Evolutionary conservation across 1,140 invertebrate species (phyloP).

Genomic region (Zophobas morio): DNA sequence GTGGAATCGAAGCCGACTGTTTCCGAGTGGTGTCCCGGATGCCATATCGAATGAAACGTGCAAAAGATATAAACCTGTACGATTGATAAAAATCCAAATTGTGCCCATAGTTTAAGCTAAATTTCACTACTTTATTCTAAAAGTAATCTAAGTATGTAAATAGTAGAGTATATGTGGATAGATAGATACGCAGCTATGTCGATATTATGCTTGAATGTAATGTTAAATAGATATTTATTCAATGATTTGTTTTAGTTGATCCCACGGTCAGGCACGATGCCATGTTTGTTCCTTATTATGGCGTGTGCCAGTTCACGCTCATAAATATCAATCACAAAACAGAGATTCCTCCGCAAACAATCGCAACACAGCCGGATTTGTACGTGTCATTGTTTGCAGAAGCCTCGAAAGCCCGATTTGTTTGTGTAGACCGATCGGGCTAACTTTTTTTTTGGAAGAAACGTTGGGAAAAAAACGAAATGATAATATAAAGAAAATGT

Average conservation of each 20-base stretch:
- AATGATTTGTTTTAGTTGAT: slow-evolving; percentile 68
- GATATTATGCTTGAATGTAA: slow-evolving; percentile 61
- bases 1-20: slow-evolving; percentile 38
- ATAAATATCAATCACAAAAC: slow-evolving; percentile 59
- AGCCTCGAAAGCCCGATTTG: slow-evolving; percentile 1
- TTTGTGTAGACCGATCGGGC: not conserved
- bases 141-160: slow-evolving; percentile 62
- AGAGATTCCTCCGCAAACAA: slow-evolving; percentile 55
- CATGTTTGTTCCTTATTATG: slow-evolving; percentile 60
- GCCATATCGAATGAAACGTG: slow-evolving; percentile 25
- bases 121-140: slow-evolving; percentile 62
- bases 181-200: slow-evolving; percentile 63
- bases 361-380: slow-evolving; percentile 24
- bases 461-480: slow-evolving; percentile 48
- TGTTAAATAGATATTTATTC: slow-evolving; percentile 64
- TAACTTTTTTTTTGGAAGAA: slow-evolving; percentile 30
- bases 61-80: slow-evolving; percentile 22
- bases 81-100: slow-evolving; percentile 62
- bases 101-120: slow-evolving; percentile 69
- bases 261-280: slow-evolving; percentile 67
- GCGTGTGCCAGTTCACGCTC: slow-evolving; percentile 65
- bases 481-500: slow-evolving; percentile 54
- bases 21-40: slow-evolving; percentile 4
- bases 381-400: slow-evolving; percentile 26
- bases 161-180: slow-evolving; percentile 65